Base-by-base conservation (phyloP, 2,888 invertebrate genomes). In the Tachina grossa region DNA sequence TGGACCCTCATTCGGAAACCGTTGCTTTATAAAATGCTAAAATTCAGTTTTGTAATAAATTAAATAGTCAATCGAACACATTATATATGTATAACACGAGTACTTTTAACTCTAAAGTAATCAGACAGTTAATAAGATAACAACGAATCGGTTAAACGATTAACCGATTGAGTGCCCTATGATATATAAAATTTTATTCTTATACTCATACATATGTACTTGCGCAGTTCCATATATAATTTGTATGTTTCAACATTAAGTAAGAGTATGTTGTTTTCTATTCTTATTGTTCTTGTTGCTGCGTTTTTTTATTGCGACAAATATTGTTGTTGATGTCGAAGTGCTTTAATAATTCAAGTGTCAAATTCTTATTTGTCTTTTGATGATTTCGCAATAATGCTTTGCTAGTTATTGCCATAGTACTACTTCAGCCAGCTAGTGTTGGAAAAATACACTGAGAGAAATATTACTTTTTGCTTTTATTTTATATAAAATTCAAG, bases 361-460 rank as follows among this genome's bases (percentile, higher is more conserved):
- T 91, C 91, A 91, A 91, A 90, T 90, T 91, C 88, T 91, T 91
- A 90, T 91, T 92, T 91, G 91, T 90, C 90, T 91, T 91, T 91
- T 91, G 89, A 90, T 90, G 91, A 91, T 92, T 90, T 91, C 87
- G 89, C 91, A 91, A 91, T 91, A 91, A 90, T 89, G 89, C 89
- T 88, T 88, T 89, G 80, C 87, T 87, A 88, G 66, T 55, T 16
- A 72, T 78, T 78, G 72, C 83, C 87, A 87, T 86, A 85, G 77
- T 84, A 57, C 14, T 10, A 9, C 41, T 61, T 31, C 6, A 19
- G 39, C 1, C 14, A 61, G 63, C 87, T 87, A 77, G 84, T 76
- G 43, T 39, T 59, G 53, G 74, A 11, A 71, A 49, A 57, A 43
- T 85, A 63, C 85, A 85, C 85, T 57, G n/a, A n/a, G 63, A 72